Base-by-base conservation (phyloP, 2,113 vertebrate species). In the Upupa epops region DNA sequence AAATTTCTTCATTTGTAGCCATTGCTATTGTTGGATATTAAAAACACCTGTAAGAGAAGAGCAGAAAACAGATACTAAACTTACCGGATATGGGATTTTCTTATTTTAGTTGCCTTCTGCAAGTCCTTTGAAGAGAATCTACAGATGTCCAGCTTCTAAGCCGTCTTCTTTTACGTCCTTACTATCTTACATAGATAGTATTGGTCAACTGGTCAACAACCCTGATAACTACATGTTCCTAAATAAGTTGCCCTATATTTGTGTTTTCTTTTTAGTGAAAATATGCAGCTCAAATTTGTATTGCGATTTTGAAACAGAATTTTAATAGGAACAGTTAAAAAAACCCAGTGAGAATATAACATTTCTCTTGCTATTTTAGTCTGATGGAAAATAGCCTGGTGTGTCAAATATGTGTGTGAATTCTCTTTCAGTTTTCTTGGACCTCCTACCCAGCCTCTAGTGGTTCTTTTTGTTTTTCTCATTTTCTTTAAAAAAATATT, bases 401-500 rank as follows among this genome's bases (percentile, higher is more conserved):
- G 69, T 78, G 65, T 91, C 88, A 95, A 95, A 83, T 88, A 94
- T 88, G 86, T 61, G 54, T 36, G 61, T 24, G 80, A 91, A 89
- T 87, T 94, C 76, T 90, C 90, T 88, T 36, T 68, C 69, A 91
- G 80, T 95, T 94, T 69, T 93, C 90, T 93, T 96, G 93, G 94
- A 55, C 51, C 61, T 83, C 2, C 0, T 68, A 81, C 31, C 21
- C 77, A 92, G 58, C 45, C 36, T 94, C 88, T 46, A 46, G 90
- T 93, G 76, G 93, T 93, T 93, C 76, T 92, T 86, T n/a, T 80
- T 36, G 88, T 92, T 76, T 90, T 92, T 94, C 90, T 96, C 93
- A 36, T 88, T 94, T 94, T 78, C 90, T 88, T 91, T 84, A 93
- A 86, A 84, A 92, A 84, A 96, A 96, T 92, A 96, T 94, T 95